Percentiles rank a stretch among this genome's conserved stretches.
These are phyloP conservation scores for Dorcus hopei DNA, from an alignment of 2,888 invertebrate species.

Conservation along the genomic window DNA sequence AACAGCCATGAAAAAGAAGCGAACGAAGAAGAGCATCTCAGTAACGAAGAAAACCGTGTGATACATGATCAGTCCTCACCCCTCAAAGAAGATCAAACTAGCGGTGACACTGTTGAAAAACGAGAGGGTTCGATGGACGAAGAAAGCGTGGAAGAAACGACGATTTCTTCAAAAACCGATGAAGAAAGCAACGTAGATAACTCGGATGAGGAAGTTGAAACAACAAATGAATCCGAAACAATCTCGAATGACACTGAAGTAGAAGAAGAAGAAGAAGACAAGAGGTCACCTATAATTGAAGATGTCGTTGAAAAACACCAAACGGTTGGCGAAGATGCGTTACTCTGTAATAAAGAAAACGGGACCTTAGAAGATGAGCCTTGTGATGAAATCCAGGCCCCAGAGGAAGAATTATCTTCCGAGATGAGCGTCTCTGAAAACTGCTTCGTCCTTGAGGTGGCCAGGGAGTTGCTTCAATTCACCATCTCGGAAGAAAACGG, in stretches of 20 bases:
- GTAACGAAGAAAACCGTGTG: conserved; percentile 2
- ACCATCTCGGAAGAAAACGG: conserved; percentile 21
- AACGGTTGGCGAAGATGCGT: background rate
- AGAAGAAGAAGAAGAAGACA: background rate
- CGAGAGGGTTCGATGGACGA: background rate
- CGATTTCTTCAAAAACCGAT: background rate
- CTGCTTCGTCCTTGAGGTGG: conserved; percentile 21
- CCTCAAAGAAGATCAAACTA: background rate
- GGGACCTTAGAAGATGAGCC: background rate
- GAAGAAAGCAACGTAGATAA: background rate
- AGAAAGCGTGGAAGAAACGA: background rate
- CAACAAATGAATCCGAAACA: too few relatives aligned
- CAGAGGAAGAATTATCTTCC: background rate
- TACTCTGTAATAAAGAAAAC: too few relatives aligned
- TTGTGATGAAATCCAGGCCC: background rate
- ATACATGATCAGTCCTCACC: background rate
- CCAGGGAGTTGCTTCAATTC: conserved; percentile 26
- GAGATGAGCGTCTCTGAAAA: too few relatives aligned
- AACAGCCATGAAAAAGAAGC: background rate
- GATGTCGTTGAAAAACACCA: background rate
- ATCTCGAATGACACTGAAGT: background rate
- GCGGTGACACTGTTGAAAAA: background rate
- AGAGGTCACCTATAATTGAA: too few relatives aligned
- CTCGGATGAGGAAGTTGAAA: too few relatives aligned
- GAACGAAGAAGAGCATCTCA: too few relatives aligned